These are phyloP conservation scores for Pavo muticus DNA, from an alignment of 2,113 vertebrate genomes.

Conservation along the genomic window DNA sequence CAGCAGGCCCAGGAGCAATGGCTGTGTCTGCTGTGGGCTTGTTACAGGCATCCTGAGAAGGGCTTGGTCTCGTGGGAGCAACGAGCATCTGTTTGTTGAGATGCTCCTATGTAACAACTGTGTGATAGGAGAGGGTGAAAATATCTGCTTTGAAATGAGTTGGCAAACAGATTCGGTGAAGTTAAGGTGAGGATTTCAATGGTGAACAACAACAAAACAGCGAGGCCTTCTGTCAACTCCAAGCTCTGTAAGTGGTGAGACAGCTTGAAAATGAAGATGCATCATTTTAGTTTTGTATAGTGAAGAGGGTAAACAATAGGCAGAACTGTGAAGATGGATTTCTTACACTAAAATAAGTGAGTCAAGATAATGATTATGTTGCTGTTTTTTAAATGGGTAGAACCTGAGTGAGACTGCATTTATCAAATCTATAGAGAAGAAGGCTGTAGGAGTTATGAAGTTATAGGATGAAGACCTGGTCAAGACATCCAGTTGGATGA, in stretches of 20 bases:
- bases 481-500: background rate
- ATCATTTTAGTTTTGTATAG: background rate
- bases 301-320: background rate
- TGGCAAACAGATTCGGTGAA: background rate
- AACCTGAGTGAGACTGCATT: background rate
- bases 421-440: background rate
- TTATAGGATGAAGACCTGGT: background rate
- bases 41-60: background rate
- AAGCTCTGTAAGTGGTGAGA: background rate
- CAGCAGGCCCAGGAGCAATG: accelerated
- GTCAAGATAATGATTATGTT: background rate
- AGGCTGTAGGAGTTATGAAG: background rate
- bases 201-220: background rate
- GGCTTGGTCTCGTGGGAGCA: accelerated
- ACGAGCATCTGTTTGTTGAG: background rate
- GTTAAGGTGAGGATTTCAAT: background rate
- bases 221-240: background rate
- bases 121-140: background rate
- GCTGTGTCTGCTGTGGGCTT: background rate
- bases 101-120: background rate
- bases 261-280: background rate
- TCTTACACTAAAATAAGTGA: background rate
- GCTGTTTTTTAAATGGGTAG: background rate
- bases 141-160: background rate
- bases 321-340: background rate